Percentiles rank a stretch among this genome's conserved stretches.
Evolutionary conservation across 2,797 vertebrate genomes (phyloP).

Genomic region (Synanceia verrucosa): DNA sequence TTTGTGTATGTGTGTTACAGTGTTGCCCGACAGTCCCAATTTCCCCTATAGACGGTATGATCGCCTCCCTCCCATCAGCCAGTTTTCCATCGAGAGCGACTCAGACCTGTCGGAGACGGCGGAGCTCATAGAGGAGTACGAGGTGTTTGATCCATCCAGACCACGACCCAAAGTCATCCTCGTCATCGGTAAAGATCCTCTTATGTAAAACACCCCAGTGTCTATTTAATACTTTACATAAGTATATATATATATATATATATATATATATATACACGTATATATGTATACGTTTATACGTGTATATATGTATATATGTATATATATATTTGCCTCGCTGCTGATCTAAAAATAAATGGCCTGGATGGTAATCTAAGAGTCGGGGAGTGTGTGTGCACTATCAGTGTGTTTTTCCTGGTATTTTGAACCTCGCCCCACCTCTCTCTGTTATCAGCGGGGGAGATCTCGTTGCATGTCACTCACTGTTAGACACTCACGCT

Average conservation of each 20-base stretch:
- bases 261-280: too few species aligned
- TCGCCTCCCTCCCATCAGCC: constrained; percentile 96
- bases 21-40: constrained; percentile 94
- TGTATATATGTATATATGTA: too few species aligned
- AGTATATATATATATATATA: too few species aligned
- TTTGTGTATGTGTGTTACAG: constrained; percentile 72
- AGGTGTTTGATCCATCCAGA: constrained; percentile 93
- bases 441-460: constrained; percentile 38
- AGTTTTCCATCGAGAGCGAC: constrained; percentile 99
- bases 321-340: constrained; percentile 13
- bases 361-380: constrained; percentile 19
- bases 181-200: constrained; percentile 90
- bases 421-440: constrained; percentile 12
- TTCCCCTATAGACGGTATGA: constrained; percentile 96
- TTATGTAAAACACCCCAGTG: too few species aligned
- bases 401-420: constrained; percentile 36
- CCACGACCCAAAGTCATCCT: constrained; percentile 96
- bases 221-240: background rate
- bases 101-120: constrained; percentile 97
- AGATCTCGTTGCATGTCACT: constrained; percentile 54
- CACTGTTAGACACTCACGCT: constrained; percentile 41
- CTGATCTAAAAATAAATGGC: constrained; percentile 48
- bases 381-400: background rate
- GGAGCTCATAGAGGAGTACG: constrained; percentile 97
- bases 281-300: too few species aligned